Base-by-base conservation (phyloP, 2,888 invertebrate genomes). In the Lasioglossum oenotherae region DNA sequence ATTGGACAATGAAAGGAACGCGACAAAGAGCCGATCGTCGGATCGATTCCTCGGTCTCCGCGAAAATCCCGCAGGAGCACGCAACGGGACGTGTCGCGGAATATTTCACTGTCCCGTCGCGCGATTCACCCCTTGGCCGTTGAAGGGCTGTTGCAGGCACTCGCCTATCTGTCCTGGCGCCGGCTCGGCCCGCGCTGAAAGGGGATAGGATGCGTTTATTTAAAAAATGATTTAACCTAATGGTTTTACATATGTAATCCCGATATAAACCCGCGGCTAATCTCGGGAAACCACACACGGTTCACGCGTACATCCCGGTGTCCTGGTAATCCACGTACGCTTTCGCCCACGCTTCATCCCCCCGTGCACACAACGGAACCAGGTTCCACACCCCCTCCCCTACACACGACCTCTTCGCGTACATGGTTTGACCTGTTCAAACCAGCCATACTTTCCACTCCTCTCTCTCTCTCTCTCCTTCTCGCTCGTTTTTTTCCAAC, bases 221-320 rank as follows among this genome's bases (percentile, higher is more conserved):
- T 92, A 93, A 94, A 94, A 94, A 94, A 95, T 95, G 95, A 95
- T 95, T 95, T 94, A 94, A 94, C 94, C 94, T 94, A 94, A 95
- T 94, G 95, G 94, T 93, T 94, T 93, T 94, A 95, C 95, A 94
- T 94, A 93, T 95, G 95, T 95, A 95, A 95, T 95, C 94, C 94
- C 94, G 92, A 94, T 94, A 93, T 92, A 93, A 93, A 94, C 92
- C 93, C 92, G 88, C 82, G 90, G 94, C 94, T 94, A 94, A 94
- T 94, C 94, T 94, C 94, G 91, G 90, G 86, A 91, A 86, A 90
- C 92, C 94, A 94, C 93, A 92, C 94, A 91, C 92, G 92, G 91
- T 91, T 88, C 89, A 87, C 91, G 89, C 92, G 90, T 89, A 86
- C 81, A 84, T 88, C 88, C 69, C 88, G 78, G 83, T 74, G 53